Conservation (phyloP, 2,888 invertebrate genomes). For the Tillus elongatus region DNA sequence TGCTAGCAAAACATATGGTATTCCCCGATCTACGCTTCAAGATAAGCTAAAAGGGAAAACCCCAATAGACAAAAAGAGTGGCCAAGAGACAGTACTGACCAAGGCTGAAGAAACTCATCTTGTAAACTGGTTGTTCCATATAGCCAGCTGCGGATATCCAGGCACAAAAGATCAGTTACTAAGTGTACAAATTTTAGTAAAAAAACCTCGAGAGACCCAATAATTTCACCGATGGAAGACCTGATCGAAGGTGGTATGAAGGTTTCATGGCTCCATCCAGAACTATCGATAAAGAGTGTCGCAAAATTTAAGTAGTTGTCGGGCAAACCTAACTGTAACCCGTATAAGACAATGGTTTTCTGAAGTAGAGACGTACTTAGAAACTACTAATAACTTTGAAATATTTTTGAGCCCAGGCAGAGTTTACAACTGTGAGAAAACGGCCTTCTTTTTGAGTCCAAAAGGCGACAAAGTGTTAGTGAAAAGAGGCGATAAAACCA, state of each 20-base stretch:
- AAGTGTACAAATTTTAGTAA: conserved; percentile 23
- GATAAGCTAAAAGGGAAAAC: conserved; percentile 5
- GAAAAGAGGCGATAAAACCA: conserved; percentile 17
- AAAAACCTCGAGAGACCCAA: conserved; percentile 18
- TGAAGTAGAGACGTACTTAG: conserved; percentile 11
- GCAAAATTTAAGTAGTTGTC: conserved; percentile 26
- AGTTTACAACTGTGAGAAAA: conserved; percentile 19
- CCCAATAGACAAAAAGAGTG: conserved; percentile 10
- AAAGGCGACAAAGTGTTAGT: conserved; percentile 18
- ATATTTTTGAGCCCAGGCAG: conserved; percentile 9
- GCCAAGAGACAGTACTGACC: conserved; percentile 5
- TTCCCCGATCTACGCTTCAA: conserved; percentile 9
- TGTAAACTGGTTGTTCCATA: conserved; percentile 23
- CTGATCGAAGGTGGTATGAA: conserved; percentile 32
- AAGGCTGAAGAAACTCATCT: conserved; percentile 6
- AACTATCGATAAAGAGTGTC: conserved; percentile 24
- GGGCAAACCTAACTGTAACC: conserved; percentile 27
- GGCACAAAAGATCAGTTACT: conserved; percentile 28
- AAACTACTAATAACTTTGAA: conserved; percentile 10
- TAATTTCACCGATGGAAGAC: conserved; percentile 28
- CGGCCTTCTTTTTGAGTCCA: conserved; percentile 18
- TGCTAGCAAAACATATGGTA: not conserved
- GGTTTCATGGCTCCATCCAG: conserved; percentile 31
- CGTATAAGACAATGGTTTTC: conserved; percentile 26
- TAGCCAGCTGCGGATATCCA: conserved; percentile 28